Evolutionary conservation across 2,797 vertebrate genomes (phyloP).

Genomic region (Pantherophis alleghaniensis): DNA sequence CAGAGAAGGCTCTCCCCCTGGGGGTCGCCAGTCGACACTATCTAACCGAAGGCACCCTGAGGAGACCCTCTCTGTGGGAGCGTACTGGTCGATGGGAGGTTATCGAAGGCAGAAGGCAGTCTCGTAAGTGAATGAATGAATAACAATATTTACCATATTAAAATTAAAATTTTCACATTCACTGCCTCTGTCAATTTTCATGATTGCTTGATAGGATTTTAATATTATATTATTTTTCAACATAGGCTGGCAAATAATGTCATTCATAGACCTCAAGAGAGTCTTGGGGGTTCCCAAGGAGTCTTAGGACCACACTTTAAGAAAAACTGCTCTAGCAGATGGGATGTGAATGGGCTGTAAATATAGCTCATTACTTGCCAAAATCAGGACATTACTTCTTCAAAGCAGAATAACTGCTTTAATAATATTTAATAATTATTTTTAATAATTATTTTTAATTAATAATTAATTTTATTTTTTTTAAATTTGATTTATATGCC

Average conservation of each 20-base stretch:
- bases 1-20: no score
- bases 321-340: not conserved
- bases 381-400: conserved; percentile 4
- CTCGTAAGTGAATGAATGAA: no score
- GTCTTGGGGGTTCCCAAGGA: not conserved
- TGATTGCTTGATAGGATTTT: not conserved
- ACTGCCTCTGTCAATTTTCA: not conserved
- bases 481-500: no score
- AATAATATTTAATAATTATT: no score
- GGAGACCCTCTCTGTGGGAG: no score
- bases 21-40: no score
- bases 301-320: not conserved
- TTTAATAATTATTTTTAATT: no score
- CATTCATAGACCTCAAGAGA: not conserved
- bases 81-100: no score
- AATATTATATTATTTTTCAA: not conserved
- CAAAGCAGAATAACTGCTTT: not conserved
- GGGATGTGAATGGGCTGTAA: not conserved
- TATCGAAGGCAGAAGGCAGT: no score
- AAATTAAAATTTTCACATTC: not conserved
- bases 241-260: not conserved
- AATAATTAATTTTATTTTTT: no score
- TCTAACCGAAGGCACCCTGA: no score
- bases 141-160: not conserved
- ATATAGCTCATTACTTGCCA: not conserved